phyloP scores from a whole-genome alignment of 2,113 vertebrate genomes.

The Mesembrinibis cayennensis region DNA sequence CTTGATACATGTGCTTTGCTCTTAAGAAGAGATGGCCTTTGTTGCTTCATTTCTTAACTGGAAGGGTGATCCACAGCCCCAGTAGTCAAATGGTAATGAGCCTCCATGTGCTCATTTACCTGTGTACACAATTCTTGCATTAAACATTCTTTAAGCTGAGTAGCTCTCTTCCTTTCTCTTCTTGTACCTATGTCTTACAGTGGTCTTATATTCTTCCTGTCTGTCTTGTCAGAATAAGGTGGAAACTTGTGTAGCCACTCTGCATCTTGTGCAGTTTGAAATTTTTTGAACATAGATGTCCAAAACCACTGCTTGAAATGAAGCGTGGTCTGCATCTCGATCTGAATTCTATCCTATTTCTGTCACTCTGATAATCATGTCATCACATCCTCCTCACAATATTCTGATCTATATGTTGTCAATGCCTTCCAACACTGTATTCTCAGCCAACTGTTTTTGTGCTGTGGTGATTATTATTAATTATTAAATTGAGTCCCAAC shows the following conservation, averaged over 20 bases:
- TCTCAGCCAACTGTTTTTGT: neutral
- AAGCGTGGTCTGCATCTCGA: neutral
- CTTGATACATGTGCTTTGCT: rapidly evolving
- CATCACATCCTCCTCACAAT: neutral
- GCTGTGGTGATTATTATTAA: neutral
- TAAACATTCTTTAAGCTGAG: neutral
- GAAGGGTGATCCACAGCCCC: neutral
- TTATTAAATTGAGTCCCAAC: neutral
- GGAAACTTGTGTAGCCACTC: neutral
- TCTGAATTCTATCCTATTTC: neutral
- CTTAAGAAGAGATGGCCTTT: neutral
- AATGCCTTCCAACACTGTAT: neutral
- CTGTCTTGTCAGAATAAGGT: neutral
- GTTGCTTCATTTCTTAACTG: neutral
- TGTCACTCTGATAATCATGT: neutral
- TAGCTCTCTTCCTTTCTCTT: neutral
- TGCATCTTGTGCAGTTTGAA: neutral
- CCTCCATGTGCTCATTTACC: neutral
- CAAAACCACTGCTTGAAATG: neutral
- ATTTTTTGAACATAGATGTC: neutral
- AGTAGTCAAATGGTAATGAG: neutral
- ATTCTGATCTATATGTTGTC: neutral
- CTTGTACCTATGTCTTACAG: neutral
- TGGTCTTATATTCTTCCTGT: neutral
- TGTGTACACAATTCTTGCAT: neutral